A percentile compares a stretch with the other conserved stretches of the same genome.
phyloP scores from a whole-genome alignment of 2,888 invertebrate genomes.

The Campoletis raptor region DNA sequence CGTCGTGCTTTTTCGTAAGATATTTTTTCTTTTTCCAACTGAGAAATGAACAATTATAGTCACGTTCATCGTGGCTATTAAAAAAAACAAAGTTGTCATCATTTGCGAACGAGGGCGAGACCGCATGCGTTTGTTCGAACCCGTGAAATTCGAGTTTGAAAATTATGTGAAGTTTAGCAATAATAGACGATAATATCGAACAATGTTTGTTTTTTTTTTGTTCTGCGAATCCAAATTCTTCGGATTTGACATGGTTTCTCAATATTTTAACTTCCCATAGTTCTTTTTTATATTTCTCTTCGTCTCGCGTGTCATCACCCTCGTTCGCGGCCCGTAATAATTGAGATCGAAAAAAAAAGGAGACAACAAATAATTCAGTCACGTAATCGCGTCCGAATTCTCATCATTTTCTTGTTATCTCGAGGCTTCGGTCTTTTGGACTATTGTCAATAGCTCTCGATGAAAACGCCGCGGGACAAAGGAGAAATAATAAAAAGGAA shows the following conservation, averaged over 20 bases:
- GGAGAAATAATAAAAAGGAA: background rate
- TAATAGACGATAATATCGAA: background rate
- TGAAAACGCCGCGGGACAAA: background rate
- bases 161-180: background rate
- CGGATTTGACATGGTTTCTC: background rate
- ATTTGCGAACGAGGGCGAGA: constrained; percentile 27
- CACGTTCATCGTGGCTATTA: constrained; percentile 71
- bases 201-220: background rate
- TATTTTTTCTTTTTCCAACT: constrained; percentile 4
- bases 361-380: constrained; percentile 27
- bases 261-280: background rate
- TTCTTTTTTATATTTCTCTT: background rate
- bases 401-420: constrained; percentile 9
- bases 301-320: background rate
- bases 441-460: constrained; percentile 4
- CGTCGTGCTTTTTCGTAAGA: constrained; percentile 49
- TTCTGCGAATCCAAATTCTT: background rate
- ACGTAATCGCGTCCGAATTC: background rate
- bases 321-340: constrained; percentile 23
- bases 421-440: constrained; percentile 13
- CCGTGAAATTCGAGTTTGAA: background rate
- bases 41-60: constrained; percentile 68
- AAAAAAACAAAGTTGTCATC: constrained; percentile 25
- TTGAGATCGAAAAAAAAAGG: constrained; percentile 32
- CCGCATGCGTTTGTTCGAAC: background rate